Evolutionary conservation across 2,888 invertebrate genomes (phyloP).

Genomic region (Noctuana brunneofusca): DNA sequence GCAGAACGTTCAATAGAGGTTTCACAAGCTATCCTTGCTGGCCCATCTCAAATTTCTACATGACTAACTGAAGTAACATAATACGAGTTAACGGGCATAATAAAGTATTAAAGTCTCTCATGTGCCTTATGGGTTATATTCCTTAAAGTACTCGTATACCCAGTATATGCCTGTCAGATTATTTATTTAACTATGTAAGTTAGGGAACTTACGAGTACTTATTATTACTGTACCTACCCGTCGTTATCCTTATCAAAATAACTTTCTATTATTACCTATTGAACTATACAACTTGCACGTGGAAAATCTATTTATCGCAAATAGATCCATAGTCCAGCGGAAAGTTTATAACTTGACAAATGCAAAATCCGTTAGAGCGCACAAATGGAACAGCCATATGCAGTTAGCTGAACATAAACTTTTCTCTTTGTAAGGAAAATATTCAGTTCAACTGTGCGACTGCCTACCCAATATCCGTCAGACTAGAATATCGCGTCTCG

Average conservation of each 20-base stretch:
- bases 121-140: not conserved
- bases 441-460: slow-evolving; percentile 64
- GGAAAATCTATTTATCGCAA: slow-evolving; percentile 22
- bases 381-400: slow-evolving; percentile 58
- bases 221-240: too few relatives aligned
- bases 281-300: not conserved
- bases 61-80: not conserved
- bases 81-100: not conserved
- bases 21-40: not conserved
- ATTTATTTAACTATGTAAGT: too few relatives aligned
- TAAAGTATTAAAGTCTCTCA: not conserved
- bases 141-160: too few relatives aligned
- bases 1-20: not conserved
- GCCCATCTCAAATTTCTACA: not conserved
- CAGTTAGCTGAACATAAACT: slow-evolving; percentile 73
- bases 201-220: too few relatives aligned
- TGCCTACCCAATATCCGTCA: slow-evolving; percentile 70
- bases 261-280: not conserved
- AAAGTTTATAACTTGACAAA: slow-evolving; percentile 35
- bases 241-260: not conserved
- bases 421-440: slow-evolving; percentile 72
- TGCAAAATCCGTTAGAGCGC: slow-evolving; percentile 32
- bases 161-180: too few relatives aligned
- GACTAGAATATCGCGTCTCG: slow-evolving; percentile 39
- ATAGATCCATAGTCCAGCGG: slow-evolving; percentile 23